Evolutionary conservation across 2,113 vertebrate species (phyloP).

Genomic region (Dipodomys merriami): DNA sequence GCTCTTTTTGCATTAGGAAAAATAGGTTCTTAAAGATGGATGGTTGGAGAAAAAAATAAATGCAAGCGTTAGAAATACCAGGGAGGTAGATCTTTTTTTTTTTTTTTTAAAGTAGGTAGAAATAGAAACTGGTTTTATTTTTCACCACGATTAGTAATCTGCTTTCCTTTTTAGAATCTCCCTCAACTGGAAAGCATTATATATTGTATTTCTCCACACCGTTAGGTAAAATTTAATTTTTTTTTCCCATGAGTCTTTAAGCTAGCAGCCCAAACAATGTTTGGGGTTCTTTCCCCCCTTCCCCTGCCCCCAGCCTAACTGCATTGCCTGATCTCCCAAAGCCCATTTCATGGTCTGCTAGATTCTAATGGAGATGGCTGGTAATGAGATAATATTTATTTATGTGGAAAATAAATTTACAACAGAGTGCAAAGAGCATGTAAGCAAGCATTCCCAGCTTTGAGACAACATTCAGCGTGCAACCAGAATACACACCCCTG

Average conservation of each 20-base stretch:
- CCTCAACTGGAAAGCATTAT: constrained; percentile 82
- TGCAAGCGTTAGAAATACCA: constrained; percentile 57
- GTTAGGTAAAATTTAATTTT: constrained; percentile 86
- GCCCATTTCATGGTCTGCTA: constrained; percentile 90
- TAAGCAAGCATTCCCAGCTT: constrained; percentile 75
- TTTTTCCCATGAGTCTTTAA: constrained; percentile 85
- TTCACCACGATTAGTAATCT: constrained; percentile 77
- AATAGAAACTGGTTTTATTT: constrained; percentile 78
- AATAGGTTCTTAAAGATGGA: constrained; percentile 57
- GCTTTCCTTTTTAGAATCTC: constrained; percentile 78
- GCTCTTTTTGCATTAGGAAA: constrained; percentile 52
- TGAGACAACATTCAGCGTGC: constrained; percentile 56
- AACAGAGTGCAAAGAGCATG: constrained; percentile 80
- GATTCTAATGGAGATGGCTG: constrained; percentile 86
- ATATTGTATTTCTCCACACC: constrained; percentile 81
- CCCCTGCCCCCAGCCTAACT: constrained; percentile 65
- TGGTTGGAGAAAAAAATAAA: constrained; percentile 7
- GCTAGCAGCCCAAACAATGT: constrained; percentile 85
- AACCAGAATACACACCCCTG: background rate
- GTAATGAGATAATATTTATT: constrained; percentile 90
- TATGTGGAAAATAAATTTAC: constrained; percentile 87
- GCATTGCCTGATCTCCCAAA: constrained; percentile 87
- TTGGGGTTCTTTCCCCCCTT: constrained; percentile 55
- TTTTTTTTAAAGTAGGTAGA: constrained; percentile 67
- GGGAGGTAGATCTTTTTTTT: constrained; percentile 54